Conservation (phyloP, 2,888 invertebrate genomes). For the Drepana falcataria region DNA sequence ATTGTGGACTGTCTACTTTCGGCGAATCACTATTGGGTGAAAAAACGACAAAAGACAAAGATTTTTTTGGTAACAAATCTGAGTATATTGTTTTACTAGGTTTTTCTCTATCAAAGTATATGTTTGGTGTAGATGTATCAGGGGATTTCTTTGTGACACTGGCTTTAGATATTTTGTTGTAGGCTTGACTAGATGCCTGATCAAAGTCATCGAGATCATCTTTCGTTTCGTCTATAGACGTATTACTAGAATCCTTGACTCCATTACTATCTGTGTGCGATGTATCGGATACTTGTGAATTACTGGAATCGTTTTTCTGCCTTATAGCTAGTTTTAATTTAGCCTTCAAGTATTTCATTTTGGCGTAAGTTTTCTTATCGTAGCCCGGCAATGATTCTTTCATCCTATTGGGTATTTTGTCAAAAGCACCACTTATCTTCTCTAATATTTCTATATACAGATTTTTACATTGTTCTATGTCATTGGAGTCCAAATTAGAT, state of each 20-base stretch:
- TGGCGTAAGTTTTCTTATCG: constrained; percentile 72
- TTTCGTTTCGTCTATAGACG: not conserved
- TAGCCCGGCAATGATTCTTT: constrained; percentile 81
- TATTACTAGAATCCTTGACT: constrained; percentile 11
- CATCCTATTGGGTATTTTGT: constrained; percentile 80
- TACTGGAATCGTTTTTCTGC: constrained; percentile 49
- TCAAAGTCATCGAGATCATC: constrained; percentile 47
- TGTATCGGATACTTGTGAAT: constrained; percentile 18
- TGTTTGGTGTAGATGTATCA: constrained; percentile 51
- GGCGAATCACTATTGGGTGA: constrained; percentile 37
- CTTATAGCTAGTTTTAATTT: constrained; percentile 73
- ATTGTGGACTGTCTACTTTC: constrained; percentile 31
- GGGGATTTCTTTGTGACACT: constrained; percentile 9
- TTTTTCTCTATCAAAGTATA: constrained; percentile 30
- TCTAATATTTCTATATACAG: constrained; percentile 81
- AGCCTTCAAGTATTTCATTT: constrained; percentile 76
- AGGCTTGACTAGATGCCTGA: constrained; percentile 29
- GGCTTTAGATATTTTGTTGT: constrained; percentile 17
- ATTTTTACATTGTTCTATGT: constrained; percentile 59
- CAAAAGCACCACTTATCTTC: constrained; percentile 80
- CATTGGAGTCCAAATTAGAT: constrained; percentile 18
- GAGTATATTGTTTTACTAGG: constrained; percentile 44
- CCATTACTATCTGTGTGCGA: constrained; percentile 17
- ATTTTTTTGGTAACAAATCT: constrained; percentile 42
- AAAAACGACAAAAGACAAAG: constrained; percentile 44